Evolutionary conservation across 2,888 invertebrate genomes (phyloP), one percentile per base, ranked within the genome.

Genomic region (Thymelicus lineola): DNA sequence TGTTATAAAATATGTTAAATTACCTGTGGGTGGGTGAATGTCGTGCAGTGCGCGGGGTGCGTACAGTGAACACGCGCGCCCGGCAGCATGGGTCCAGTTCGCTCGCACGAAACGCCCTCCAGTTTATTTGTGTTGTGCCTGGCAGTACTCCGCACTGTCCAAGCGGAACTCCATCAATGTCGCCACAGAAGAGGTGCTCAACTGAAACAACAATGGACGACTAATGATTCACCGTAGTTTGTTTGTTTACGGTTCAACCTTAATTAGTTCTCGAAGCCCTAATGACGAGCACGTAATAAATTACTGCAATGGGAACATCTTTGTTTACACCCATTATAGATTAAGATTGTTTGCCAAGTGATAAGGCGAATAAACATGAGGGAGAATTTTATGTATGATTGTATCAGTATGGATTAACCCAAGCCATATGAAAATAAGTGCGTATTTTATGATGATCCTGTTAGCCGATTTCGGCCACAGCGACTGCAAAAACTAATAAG

Each of bases 71-170:
- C 81, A 83, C 83, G 84, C 87, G 85, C 83, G 86, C 86, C 88
- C 86, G 84, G 83, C 87, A 87, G 89, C 93, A 93, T 92, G 88
- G 86, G 90, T 90, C 83, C 83, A 83, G 85, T 81, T 84, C 81
- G 83, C 79, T 80, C 82, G 80, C 82, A 81, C 80, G 74, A 80
- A 81, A 82, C 82, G 85, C 89, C 88, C 84, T 83, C 85, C 77
- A 81, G 91, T 94, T 96, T 97, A 97, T 97, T 97, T 98, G 98
- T 98, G 98, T 97, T 98, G 98, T 94, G 98, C 98, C 96, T 98
- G 98, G 97, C 98, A 98, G 96, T 98, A 98, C 95, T 98, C 98
- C 95, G 98, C 98, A 95, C 98, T 98, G 96, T 98, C 98, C 96
- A 98, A 97, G 95, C 97, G 97, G 97, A 98, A 98, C 98, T 98